A percentile compares a stretch with the other conserved stretches of the same genome.
Conservation (phyloP, 2,888 invertebrate species). For the Eupeodes latifasciatus region DNA sequence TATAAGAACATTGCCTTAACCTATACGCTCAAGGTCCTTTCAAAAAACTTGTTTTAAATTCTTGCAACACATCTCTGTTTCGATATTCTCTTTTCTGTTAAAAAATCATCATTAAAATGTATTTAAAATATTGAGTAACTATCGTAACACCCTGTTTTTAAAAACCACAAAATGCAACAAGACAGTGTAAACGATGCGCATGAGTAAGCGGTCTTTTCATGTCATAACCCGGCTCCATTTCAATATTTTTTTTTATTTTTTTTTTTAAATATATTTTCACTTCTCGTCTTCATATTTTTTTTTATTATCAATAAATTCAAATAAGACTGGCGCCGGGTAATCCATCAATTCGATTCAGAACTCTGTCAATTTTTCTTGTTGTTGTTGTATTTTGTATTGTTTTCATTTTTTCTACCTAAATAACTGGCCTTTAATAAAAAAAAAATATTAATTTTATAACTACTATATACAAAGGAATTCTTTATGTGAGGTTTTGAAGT, state of each 20-base stretch:
- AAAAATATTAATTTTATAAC: slow-evolving; percentile 8
- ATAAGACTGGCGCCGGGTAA: slow-evolving; percentile 77
- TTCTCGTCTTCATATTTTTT: slow-evolving; percentile 54
- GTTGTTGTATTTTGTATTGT: slow-evolving; percentile 41
- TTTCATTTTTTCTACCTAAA: neutral
- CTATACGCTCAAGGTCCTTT: no score
- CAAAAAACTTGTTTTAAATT: no score
- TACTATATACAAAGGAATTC: slow-evolving; percentile 45
- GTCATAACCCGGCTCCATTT: slow-evolving; percentile 55
- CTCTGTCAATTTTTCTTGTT: slow-evolving; percentile 69
- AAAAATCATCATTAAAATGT: no score
- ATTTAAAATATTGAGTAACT: no score
- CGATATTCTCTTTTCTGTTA: no score
- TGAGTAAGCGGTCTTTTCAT: slow-evolving; percentile 44
- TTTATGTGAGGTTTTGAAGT: slow-evolving; percentile 30
- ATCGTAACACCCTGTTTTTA: neutral
- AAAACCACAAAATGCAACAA: slow-evolving; percentile 26
- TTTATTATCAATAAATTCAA: slow-evolving; percentile 75
- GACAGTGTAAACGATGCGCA: slow-evolving; percentile 55
- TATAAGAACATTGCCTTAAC: no score
- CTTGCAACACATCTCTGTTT: no score
- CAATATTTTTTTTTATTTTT: neutral
- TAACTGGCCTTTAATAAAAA: slow-evolving; percentile 23
- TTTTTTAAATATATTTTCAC: slow-evolving; percentile 3
- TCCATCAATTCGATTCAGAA: slow-evolving; percentile 77